These are phyloP conservation scores for Euschistus heros DNA, from an alignment of 1,140 invertebrate species.

Conservation along the genomic window DNA sequence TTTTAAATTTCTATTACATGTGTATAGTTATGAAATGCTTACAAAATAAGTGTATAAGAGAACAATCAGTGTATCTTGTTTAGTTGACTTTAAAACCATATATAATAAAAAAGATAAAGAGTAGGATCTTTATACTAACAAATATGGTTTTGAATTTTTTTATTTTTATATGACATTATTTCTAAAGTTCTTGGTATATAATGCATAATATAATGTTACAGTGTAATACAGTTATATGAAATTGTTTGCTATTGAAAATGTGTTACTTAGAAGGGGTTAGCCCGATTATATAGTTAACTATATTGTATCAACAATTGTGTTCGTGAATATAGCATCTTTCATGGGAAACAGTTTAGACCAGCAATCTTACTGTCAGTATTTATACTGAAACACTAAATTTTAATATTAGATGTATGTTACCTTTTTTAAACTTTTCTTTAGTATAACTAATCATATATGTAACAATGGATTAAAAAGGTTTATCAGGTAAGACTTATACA, in stretches of 20 bases:
- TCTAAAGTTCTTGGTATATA: neutral
- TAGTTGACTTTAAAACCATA: neutral
- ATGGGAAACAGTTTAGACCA: neutral
- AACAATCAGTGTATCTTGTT: too few species aligned
- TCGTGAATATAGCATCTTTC: neutral
- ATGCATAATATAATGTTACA: neutral
- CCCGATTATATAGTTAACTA: neutral
- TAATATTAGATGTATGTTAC: constrained; percentile 4
- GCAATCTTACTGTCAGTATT: constrained; percentile 2
- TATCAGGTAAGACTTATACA: neutral
- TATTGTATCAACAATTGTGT: neutral
- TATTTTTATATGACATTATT: neutral
- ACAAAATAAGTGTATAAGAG: too few species aligned
- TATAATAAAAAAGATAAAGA: neutral
- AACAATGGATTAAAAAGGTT: neutral
- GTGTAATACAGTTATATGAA: neutral
- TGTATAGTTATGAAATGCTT: too few species aligned
- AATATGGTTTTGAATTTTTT: neutral
- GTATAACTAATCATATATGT: neutral
- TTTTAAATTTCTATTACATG: too few species aligned
- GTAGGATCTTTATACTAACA: neutral
- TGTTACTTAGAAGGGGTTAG: constrained; percentile 1
- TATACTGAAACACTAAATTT: neutral
- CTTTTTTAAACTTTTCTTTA: neutral
- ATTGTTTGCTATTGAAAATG: neutral